phyloP scores from a whole-genome alignment of 2,888 invertebrate genomes.

The Eristalis intricaria region DNA sequence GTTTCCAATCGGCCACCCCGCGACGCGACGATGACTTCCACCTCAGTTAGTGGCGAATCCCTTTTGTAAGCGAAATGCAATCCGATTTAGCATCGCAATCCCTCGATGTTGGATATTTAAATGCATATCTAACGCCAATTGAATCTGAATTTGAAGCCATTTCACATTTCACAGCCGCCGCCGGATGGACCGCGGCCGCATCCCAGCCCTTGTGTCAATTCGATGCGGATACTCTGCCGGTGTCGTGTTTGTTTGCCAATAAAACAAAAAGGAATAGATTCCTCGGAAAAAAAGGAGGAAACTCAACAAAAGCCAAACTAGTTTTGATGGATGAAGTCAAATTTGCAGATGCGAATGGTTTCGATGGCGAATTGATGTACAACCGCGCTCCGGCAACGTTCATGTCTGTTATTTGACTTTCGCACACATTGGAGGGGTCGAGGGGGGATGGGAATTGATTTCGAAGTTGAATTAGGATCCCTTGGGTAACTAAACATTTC shows the following conservation, averaged over 20 bases:
- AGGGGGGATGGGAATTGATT: too few species aligned
- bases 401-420: conserved; percentile 29
- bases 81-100: conserved; percentile 48
- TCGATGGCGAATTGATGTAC: conserved; percentile 48
- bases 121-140: conserved; percentile 39
- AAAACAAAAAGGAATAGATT: background rate
- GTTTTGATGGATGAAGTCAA: conserved; percentile 67
- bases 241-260: background rate
- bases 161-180: background rate
- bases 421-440: too few species aligned
- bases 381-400: conserved; percentile 37
- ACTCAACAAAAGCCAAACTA: background rate
- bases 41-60: background rate
- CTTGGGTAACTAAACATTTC: conserved; percentile 31
- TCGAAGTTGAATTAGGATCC: background rate
- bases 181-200: background rate
- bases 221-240: background rate
- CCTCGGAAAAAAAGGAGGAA: background rate
- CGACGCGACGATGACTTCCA: too few species aligned
- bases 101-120: conserved; percentile 16
- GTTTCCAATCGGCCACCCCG: background rate
- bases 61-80: conserved; percentile 11
- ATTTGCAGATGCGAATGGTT: conserved; percentile 55
- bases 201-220: background rate
- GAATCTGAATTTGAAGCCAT: conserved; percentile 17